Conservation (phyloP, 2,888 invertebrate genomes). For the Enoplolaimus lenunculus region DNA sequence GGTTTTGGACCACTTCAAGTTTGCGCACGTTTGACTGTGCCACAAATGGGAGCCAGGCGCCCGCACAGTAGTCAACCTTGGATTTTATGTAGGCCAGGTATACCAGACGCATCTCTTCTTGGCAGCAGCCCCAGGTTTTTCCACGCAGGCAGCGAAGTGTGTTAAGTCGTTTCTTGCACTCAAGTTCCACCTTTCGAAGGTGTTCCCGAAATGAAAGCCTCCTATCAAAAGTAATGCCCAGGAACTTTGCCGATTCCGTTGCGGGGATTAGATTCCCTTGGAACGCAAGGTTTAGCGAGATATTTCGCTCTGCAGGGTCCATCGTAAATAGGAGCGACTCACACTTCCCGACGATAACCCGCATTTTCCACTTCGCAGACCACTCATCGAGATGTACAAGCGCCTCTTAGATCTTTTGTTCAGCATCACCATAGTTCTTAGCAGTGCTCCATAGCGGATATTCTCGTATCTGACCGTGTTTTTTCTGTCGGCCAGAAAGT, state of each 20-base stretch:
- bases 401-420: neutral
- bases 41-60: constrained; percentile 1
- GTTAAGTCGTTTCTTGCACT: neutral
- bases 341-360: constrained; percentile 1
- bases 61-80: neutral
- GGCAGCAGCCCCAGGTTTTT: neutral
- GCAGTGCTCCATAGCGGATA: neutral
- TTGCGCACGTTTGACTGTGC: neutral
- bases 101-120: neutral
- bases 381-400: neutral
- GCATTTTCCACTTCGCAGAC: constrained; percentile 2
- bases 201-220: neutral
- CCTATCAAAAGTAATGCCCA: neutral
- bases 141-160: neutral
- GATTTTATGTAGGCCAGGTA: neutral
- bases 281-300: neutral
- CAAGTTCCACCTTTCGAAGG: neutral
- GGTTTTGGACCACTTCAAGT: neutral
- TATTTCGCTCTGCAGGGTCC: neutral
- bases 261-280: neutral
- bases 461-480: too few relatives aligned
- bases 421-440: neutral
- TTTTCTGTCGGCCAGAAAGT: neutral
- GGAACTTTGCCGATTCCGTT: neutral
- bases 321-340: neutral